Evolutionary conservation across 2,888 invertebrate species (phyloP), one percentile per base, ranked within the genome.

Genomic region (Leuctra nigra): DNA sequence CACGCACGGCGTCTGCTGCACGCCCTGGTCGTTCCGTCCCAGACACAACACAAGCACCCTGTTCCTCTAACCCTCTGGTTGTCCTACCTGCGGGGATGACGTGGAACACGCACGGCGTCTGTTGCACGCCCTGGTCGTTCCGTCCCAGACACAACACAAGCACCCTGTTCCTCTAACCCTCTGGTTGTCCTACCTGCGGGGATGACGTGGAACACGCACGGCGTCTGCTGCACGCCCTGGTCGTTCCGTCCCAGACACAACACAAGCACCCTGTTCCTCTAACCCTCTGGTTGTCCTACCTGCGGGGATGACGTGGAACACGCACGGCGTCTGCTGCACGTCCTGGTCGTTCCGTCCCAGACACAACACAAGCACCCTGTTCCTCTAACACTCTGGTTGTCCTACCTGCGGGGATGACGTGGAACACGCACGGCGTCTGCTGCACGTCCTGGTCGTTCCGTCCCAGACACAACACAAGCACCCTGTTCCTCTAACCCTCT

Each of bases 271-370:
- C n/a, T n/a, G n/a, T n/a, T n/a, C n/a, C n/a, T n/a, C n/a, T n/a
- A n/a, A n/a, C n/a, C n/a, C n/a, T n/a, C n/a, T n/a, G n/a, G n/a
- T n/a, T n/a, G 39, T 39, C 68, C 67, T 63, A 76, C 87, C 87
- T 68, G 87, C 86, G 52, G 87, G 86, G 63, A 82, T 83, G 63
- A 87, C 80, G 67, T 81, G 81, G 69, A 81, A 87, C 50, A 86
- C 79, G 69, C 87, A 87, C 0, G 87, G 86, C 59, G 83, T 83
- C 63, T 77, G 77, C 70, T 87, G 87, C 61, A 78, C 73, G 48
- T 87, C 87, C 63, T 85, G 81, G 68, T 84, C 83, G 70, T 87
- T 87, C 65, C 74, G 77, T 6, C 83, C 87, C 83, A 84, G 86
- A 68, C 87, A 87, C 39, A 85, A 75, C 38, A 87, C 72, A n/a